These are phyloP conservation scores for Rhabdophis nuchalis DNA, from an alignment of 2,797 vertebrate genomes.

Conservation along the genomic window DNA sequence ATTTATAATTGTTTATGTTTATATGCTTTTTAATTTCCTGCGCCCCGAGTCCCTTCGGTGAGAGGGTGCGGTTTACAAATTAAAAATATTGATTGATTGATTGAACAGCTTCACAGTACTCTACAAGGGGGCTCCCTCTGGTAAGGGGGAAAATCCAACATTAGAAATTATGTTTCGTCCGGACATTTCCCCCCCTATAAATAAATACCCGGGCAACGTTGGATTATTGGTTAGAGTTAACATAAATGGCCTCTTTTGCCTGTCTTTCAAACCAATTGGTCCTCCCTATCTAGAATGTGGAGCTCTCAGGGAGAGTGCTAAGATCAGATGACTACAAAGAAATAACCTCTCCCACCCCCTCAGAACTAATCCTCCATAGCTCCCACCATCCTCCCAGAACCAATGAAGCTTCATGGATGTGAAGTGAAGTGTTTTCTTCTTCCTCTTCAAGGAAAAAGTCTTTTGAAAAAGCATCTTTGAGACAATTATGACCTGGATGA, in stretches of 20 bases:
- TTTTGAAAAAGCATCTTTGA: not conserved
- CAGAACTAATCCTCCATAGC: not conserved
- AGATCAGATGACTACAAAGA: not conserved
- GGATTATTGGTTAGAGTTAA: not conserved
- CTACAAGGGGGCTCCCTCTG: no score
- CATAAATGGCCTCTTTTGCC: not conserved
- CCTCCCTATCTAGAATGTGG: not conserved
- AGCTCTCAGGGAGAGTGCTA: not conserved
- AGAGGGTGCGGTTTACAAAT: no score
- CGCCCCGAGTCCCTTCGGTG: no score
- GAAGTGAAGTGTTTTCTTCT: not conserved
- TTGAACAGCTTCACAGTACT: no score
- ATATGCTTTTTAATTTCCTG: no score
- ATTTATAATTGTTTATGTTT: no score
- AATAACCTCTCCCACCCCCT: accelerated
- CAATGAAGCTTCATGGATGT: not conserved
- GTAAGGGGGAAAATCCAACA: no score
- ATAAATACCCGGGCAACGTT: no score
- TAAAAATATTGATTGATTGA: no score
- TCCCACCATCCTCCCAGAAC: not conserved
- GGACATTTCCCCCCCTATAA: no score
- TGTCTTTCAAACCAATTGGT: not conserved
- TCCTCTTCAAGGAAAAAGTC: not conserved
- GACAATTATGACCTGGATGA: not conserved
- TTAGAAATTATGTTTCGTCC: no score